Evolutionary conservation across 2,797 vertebrate genomes (phyloP), one percentile per base, ranked within the genome.

Genomic region (Hozukius guyotensis): DNA sequence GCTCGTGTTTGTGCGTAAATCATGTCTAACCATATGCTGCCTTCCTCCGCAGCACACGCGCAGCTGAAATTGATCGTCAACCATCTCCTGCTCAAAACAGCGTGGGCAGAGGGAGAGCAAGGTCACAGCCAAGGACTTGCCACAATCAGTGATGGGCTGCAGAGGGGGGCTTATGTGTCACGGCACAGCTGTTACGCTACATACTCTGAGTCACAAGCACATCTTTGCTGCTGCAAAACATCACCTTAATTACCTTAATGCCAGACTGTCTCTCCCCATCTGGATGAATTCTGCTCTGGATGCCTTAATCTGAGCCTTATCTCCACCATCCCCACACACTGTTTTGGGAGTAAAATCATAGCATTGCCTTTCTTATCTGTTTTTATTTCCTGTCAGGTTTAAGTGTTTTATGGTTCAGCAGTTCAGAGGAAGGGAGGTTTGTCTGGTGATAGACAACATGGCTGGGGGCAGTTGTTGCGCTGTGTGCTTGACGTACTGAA

Each of bases 111-210:
- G 81, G 66, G 82, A 83, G 77, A 88, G 81, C 91, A 93, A 95
- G 94, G 94, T 94, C 94, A 93, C 74, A 87, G 89, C 89, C 93
- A 94, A 95, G 94, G 94, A 93, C 94, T 89, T 49, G 85, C 81
- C 85, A 88, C 91, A 89, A 93, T 93, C 93, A 93, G 86, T 53
- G 89, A 85, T 49, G 79, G 88, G 88, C 73, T 89, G 88, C 36
- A 36, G 67, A 64, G 53, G 84, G 78, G 87, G 76, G 88, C 78
- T 88, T 73, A 84, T 76, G 82, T 91, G 88, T 93, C 92, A 93
- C 65, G 71, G 84, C 85, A 87, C 91, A 92, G 92, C 89, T 93
- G 91, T 86, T 87, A 61, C 55, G 79, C 81, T 75, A 74, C 87
- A 63, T 76, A 71, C 72, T 81, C 75, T 80, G 78, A 82, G 86